A percentile compares a stretch with the other conserved stretches of the same genome.
These are phyloP conservation scores for Sphaerophoria rueppellii DNA, from an alignment of 2,888 invertebrate genomes.

Conservation along the genomic window DNA sequence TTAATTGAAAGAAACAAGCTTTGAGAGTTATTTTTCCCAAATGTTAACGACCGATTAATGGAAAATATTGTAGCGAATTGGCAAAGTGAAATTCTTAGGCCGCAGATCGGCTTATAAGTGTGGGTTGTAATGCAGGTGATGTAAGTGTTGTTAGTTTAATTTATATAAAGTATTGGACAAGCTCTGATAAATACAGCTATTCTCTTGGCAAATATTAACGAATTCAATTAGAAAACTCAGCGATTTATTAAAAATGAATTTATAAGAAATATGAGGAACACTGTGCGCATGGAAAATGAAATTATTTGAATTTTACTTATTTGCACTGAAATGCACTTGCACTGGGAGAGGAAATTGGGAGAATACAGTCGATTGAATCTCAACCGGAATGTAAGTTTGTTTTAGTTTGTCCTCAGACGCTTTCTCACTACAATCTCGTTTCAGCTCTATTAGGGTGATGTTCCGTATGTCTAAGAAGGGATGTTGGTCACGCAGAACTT, in stretches of 20 bases:
- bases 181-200: conserved; percentile 3
- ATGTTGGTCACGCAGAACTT: conserved; percentile 95
- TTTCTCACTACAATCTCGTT: not conserved
- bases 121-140: no score
- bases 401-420: no score
- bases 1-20: not conserved
- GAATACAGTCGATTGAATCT: conserved; percentile 95
- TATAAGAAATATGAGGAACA: no score
- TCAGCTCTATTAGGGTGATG: conserved; percentile 95
- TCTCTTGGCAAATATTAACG: not conserved
- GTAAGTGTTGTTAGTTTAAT: conserved; percentile 1
- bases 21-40: not conserved
- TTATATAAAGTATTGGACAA: not conserved
- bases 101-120: no score
- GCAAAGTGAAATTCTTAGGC: no score
- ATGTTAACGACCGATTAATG: conserved; percentile 23
- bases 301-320: no score
- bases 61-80: no score
- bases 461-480: conserved; percentile 95
- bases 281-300: no score
- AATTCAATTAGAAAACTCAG: no score
- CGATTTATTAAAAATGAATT: no score
- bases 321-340: no score
- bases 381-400: conserved; percentile 90
- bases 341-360: no score